Evolutionary conservation across 2,888 invertebrate species (phyloP).

Genomic region (Perizoma affinitatum): DNA sequence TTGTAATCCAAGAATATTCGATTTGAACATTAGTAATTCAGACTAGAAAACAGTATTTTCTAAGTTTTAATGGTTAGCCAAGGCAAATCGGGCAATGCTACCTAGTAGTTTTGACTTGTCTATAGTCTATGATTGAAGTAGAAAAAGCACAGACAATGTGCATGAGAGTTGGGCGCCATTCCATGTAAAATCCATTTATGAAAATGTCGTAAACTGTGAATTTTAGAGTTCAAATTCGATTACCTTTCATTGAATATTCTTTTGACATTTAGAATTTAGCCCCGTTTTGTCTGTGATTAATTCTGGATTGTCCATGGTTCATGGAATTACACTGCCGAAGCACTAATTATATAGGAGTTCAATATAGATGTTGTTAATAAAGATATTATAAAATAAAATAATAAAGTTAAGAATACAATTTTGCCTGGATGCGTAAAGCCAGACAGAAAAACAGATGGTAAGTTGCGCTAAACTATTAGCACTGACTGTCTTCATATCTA

Average conservation of each 20-base stretch:
- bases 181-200: slow-evolving; percentile 3
- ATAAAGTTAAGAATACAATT: no score
- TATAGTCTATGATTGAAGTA: slow-evolving; percentile 71
- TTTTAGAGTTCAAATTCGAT: slow-evolving; percentile 7
- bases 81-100: slow-evolving; percentile 77
- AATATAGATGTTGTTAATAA: no score
- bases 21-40: slow-evolving; percentile 81
- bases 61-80: slow-evolving; percentile 81
- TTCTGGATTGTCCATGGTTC: slow-evolving; percentile 2
- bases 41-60: slow-evolving; percentile 76
- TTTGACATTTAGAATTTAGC: slow-evolving; percentile 9
- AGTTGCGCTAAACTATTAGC: no score
- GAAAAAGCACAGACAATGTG: slow-evolving; percentile 51
- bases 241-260: not conserved
- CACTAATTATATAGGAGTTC: no score
- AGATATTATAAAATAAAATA: no score
- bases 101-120: slow-evolving; percentile 73
- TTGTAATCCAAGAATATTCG: slow-evolving; percentile 72
- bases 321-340: no score
- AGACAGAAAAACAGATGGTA: no score
- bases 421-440: not conserved
- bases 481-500: no score
- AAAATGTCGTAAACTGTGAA: not conserved
- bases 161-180: slow-evolving; percentile 37
- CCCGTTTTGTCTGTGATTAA: slow-evolving; percentile 17